Base-by-base conservation (phyloP, 2,113 vertebrate species). In the Scortum barcoo region DNA sequence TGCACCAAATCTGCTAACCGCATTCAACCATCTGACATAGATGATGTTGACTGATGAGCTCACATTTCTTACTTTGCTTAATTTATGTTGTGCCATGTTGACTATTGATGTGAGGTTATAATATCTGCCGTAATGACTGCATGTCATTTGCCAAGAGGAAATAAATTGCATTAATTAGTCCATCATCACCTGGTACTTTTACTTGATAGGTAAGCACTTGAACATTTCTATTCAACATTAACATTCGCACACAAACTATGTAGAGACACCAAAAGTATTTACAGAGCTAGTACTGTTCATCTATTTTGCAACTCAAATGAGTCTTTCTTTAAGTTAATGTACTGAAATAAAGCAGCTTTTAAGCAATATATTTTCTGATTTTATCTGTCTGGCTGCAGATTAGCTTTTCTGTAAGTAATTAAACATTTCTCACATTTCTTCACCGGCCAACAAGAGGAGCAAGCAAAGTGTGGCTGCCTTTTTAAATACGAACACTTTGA, bases 21-120 rank as follows among this genome's bases (percentile, higher is more conserved):
- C 19, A 40, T 74, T 54, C 12, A 54, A 9, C 17, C 36, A 68
- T 28, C 36, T 74, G 66, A 83, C 13, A 17, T 56, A n/a, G 28
- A 22, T 63, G 38, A 6, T 40, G 17, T 7, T 63, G 44, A 61
- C 42, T 48, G 44, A 30, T 72, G 69, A 56, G 30, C 16, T 74
- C 40, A 58, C 36, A 70, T 62, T 26, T 57, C 58, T 50, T 48
- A 78, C 74, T 78, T 68, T 50, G 40, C 30, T 51, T 58, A 69
- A 72, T 71, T 78, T 73, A 69, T 69, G 22, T 30, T 78, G 68
- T 22, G 24, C 60, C 54, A n/a, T 53, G 68, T 72, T 68, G 48
- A 67, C 16, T 68, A 82, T 73, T 63, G 57, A 78, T 70, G 63
- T 28, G 8, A 65, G 65, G 75, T 56, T 57, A 51, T 30, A 30